Evolutionary conservation across 2,113 vertebrate genomes (phyloP), one percentile per base, ranked within the genome.

Genomic region (Hiodon tergisus): DNA sequence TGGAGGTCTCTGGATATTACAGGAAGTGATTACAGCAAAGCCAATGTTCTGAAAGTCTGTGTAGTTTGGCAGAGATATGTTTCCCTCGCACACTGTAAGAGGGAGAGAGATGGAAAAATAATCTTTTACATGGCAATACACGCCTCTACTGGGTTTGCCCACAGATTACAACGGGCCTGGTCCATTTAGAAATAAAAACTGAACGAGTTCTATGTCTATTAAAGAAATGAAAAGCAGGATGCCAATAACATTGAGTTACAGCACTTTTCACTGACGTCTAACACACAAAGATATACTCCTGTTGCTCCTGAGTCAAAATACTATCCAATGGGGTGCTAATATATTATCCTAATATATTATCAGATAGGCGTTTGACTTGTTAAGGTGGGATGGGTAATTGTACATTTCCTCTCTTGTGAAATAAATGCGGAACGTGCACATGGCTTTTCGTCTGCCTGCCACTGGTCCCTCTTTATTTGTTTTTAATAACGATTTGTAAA

Each of bases 141-240:
- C 57, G 54, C 47, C n/a, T 60, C 72, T 17, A 31, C 61, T 66
- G 50, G 61, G 60, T 69, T 78, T 75, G 73, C 48, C 54, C 5
- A 16, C 17, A 16, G 48, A 77, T 74, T 48, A 76, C 75, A 63
- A 78, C 47, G 48, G 58, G 71, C 60, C 67, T 55, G 61, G 52
- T 72, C 72, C 60, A 76, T 82, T 78, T 78, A 54, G 51, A 60
- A 62, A 55, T 71, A 62, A 78, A 73, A 53, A 14, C 52, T 11
- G 60, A 71, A 69, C 78, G 73, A 75, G 76, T 69, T 76, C 74
- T 71, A 55, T 51, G 55, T 46, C 74, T 66, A 68, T 79, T 81
- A 76, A 66, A 69, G 65, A 50, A 71, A 67, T 74, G 62, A 66
- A 67, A 80, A 77, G 69, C 31, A 48, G 66, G 51, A 66, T 13